phyloP scores from a whole-genome alignment of 1,140 invertebrate species.

The Dendrolimus kikuchii region DNA sequence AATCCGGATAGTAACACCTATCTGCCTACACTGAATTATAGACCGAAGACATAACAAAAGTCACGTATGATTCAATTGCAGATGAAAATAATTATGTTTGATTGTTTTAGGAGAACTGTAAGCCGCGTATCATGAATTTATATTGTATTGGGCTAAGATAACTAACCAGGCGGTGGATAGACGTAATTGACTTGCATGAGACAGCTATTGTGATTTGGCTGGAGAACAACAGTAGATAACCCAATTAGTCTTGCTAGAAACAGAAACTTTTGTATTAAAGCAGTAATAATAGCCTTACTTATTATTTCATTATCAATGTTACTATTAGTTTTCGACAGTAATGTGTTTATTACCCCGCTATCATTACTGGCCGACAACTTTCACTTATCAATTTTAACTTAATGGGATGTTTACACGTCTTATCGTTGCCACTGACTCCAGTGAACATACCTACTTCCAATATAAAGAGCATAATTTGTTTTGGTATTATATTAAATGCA shows the following conservation, averaged over 20 bases:
- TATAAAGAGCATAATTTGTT: too few relatives aligned
- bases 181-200: constrained; percentile 64
- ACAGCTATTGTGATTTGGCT: constrained; percentile 54
- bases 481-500: constrained; percentile 1
- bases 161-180: constrained; percentile 58
- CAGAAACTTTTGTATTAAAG: too few relatives aligned
- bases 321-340: too few relatives aligned
- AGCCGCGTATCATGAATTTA: constrained; percentile 41
- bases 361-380: too few relatives aligned
- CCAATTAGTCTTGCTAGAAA: constrained; percentile 10
- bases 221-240: constrained; percentile 15
- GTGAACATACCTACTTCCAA: too few relatives aligned
- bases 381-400: too few relatives aligned
- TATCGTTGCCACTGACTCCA: too few relatives aligned
- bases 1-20: neutral
- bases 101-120: constrained; percentile 43
- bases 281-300: too few relatives aligned
- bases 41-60: neutral
- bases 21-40: constrained; percentile 8
- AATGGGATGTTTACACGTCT: too few relatives aligned
- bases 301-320: too few relatives aligned
- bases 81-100: constrained; percentile 46
- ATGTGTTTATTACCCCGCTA: too few relatives aligned
- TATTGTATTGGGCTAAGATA: constrained; percentile 50
- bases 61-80: constrained; percentile 34